phyloP scores from a whole-genome alignment of 2,888 invertebrate genomes.

The Troglohyphantes excavatus region DNA sequence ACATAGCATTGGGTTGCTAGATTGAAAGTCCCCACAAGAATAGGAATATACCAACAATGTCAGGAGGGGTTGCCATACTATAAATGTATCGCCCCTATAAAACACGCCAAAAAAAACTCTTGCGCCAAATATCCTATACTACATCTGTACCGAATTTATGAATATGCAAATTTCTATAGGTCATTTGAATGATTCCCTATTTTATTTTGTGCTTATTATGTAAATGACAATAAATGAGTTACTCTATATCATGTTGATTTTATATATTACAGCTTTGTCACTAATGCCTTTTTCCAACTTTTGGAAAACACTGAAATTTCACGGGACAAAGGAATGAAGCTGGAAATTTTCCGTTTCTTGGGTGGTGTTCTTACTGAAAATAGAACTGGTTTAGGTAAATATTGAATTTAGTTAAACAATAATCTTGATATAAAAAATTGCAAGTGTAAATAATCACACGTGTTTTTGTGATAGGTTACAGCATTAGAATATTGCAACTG shows the following conservation, averaged over 20 bases:
- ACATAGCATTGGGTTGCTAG: too few relatives aligned
- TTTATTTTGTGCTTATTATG: too few relatives aligned
- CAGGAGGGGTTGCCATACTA: too few relatives aligned
- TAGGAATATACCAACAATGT: too few relatives aligned
- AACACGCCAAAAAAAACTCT: too few relatives aligned
- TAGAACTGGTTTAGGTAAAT: constrained; percentile 87
- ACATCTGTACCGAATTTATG: too few relatives aligned
- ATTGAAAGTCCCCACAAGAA: too few relatives aligned
- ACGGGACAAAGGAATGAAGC: constrained; percentile 86
- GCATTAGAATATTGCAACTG: constrained; percentile 85
- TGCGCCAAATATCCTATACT: too few relatives aligned
- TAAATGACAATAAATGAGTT: too few relatives aligned
- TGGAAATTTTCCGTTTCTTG: constrained; percentile 90
- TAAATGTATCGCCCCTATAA: too few relatives aligned
- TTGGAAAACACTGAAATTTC: constrained; percentile 83
- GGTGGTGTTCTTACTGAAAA: constrained; percentile 91
- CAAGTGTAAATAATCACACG: not conserved
- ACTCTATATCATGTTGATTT: not conserved
- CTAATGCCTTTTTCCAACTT: constrained; percentile 89
- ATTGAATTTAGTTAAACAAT: not conserved
- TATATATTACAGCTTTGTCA: constrained; percentile 85
- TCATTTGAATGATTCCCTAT: too few relatives aligned
- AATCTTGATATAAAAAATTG: not conserved
- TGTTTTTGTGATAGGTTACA: constrained; percentile 81
- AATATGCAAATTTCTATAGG: too few relatives aligned